Conservation (phyloP, 2,113 vertebrate genomes). For the Toxostoma redivivum region DNA sequence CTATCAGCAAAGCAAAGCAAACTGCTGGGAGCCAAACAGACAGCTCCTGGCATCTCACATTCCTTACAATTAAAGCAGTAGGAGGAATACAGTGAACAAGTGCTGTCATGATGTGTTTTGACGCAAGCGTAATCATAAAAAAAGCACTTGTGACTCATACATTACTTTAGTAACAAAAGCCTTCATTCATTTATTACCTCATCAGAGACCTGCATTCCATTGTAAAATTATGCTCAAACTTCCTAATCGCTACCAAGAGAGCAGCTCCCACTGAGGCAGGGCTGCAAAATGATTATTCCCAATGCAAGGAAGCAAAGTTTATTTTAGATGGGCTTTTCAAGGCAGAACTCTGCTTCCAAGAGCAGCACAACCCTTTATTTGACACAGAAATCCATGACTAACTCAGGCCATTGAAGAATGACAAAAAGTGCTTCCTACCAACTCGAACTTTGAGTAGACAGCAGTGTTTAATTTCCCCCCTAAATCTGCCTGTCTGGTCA, state of each 20-base stretch:
- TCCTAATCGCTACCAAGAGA: not conserved
- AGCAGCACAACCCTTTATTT: not conserved
- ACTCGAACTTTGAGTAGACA: not conserved
- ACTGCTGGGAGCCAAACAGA: not conserved
- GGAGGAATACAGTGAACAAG: constrained; percentile 23
- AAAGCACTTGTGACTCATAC: constrained; percentile 20
- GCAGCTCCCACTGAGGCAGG: not conserved
- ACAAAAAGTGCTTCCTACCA: constrained; percentile 40
- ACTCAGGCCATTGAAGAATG: constrained; percentile 8
- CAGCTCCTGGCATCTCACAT: not conserved
- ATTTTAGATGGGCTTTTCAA: constrained; percentile 17
- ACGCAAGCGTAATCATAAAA: constrained; percentile 11
- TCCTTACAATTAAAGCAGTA: not conserved
- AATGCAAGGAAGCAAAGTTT: not conserved
- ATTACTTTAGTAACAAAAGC: constrained; percentile 11
- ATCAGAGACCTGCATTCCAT: not conserved
- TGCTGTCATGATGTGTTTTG: constrained; percentile 29
- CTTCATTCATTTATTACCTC: constrained; percentile 26
- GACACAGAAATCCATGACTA: constrained; percentile 41
- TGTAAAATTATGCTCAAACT: not conserved
- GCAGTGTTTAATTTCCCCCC: not conserved
- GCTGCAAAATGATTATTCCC: not conserved
- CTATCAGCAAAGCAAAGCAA: not conserved
- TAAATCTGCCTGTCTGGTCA: not conserved
- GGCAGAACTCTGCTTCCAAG: not conserved